phyloP scores from a whole-genome alignment of 2,888 invertebrate genomes.

The Calliopum simillimum region DNA sequence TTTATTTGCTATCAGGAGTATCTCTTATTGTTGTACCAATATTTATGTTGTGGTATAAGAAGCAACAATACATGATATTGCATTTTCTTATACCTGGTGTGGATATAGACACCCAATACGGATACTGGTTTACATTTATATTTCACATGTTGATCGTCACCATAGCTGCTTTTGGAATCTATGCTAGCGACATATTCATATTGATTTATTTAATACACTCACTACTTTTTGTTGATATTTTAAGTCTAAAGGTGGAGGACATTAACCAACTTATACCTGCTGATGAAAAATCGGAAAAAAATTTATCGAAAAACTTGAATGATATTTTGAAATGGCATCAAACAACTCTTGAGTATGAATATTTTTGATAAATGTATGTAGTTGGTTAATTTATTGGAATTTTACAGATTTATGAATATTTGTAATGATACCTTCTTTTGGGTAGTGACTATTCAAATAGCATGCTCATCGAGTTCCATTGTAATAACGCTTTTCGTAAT shows the following conservation, averaged over 20 bases:
- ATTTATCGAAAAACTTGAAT: constrained; percentile 18
- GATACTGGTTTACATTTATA: constrained; percentile 41
- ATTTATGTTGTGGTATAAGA: constrained; percentile 25
- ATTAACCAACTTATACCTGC: constrained; percentile 23
- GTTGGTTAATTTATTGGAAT: neutral
- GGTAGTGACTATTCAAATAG: constrained; percentile 40
- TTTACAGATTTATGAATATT: constrained; percentile 42
- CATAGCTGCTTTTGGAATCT: constrained; percentile 44
- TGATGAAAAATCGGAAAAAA: neutral
- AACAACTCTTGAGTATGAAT: constrained; percentile 37
- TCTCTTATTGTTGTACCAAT: constrained; percentile 32
- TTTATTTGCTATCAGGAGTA: constrained; percentile 27
- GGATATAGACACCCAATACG: constrained; percentile 37
- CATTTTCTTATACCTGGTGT: constrained; percentile 44
- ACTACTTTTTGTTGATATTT: constrained; percentile 39
- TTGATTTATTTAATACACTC: constrained; percentile 41
- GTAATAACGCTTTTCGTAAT: constrained; percentile 47
- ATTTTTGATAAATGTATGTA: neutral
- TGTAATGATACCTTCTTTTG: constrained; percentile 47
- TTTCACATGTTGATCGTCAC: constrained; percentile 39
- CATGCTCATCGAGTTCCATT: constrained; percentile 43
- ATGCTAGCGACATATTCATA: constrained; percentile 43
- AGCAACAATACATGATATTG: constrained; percentile 39
- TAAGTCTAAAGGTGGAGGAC: constrained; percentile 40
- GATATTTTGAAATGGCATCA: constrained; percentile 47